Evolutionary conservation across 2,113 vertebrate species (phyloP).

Genomic region (Paracanthobrama guichenoti): DNA sequence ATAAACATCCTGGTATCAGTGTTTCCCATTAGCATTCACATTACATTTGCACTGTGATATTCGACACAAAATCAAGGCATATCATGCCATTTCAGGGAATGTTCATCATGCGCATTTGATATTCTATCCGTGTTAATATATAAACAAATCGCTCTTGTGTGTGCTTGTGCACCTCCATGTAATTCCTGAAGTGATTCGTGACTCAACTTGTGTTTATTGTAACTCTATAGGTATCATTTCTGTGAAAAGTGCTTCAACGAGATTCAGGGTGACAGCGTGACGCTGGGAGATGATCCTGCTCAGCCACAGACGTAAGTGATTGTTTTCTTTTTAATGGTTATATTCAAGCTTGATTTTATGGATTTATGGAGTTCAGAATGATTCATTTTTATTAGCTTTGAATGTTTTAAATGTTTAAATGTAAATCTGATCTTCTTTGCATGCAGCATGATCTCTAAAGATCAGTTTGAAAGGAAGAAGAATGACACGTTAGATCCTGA

Average conservation of each 20-base stretch:
- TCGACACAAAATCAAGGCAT: not conserved
- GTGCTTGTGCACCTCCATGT: not conserved
- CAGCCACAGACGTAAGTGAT: slow-evolving; percentile 95
- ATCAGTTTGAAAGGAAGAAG: slow-evolving; percentile 99
- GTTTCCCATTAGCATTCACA: not conserved
- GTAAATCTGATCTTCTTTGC: slow-evolving; percentile 45
- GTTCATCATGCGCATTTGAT: not conserved
- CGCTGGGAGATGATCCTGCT: slow-evolving; percentile 95
- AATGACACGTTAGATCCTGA: slow-evolving; percentile 96
- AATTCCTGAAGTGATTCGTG: not conserved
- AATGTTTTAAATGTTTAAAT: not conserved
- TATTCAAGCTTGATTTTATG: not conserved
- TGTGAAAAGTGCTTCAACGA: slow-evolving; percentile 99
- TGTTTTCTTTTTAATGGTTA: not conserved
- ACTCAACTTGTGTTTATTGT: slow-evolving; percentile 71
- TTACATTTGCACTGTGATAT: not conserved
- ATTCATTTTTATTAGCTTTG: not conserved
- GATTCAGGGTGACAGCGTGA: slow-evolving; percentile 98
- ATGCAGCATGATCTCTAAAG: slow-evolving; percentile 94
- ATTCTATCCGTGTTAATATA: not conserved
- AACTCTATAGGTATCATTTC: slow-evolving; percentile 94
- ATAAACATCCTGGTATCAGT: not conserved
- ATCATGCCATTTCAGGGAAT: not conserved
- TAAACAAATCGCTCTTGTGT: not conserved
- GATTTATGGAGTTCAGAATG: not conserved